A percentile compares a stretch with the other conserved stretches of the same genome.
Evolutionary conservation across 2,113 vertebrate genomes (phyloP).

Genomic region (Syrrhaptes paradoxus): DNA sequence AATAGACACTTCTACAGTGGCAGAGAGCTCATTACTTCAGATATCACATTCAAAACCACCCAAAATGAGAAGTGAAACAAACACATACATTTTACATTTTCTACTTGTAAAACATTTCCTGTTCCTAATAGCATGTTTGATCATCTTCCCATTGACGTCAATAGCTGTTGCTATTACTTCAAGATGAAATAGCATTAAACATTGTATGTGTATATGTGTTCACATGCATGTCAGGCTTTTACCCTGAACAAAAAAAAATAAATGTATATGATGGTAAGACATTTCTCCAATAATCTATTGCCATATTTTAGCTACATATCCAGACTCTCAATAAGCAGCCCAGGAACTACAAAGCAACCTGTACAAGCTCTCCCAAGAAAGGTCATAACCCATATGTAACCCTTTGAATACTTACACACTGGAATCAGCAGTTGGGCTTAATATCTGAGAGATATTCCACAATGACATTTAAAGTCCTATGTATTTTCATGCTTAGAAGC

Average conservation of each 20-base stretch:
- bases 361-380: neutral
- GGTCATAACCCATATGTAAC: neutral
- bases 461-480: neutral
- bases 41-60: neutral
- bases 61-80: neutral
- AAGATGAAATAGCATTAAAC: rapidly evolving
- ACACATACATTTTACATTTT: neutral
- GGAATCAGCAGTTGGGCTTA: neutral
- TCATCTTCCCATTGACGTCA: neutral
- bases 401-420: neutral
- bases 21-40: neutral
- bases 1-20: neutral
- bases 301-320: neutral
- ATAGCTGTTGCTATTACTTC: neutral
- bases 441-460: neutral
- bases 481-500: neutral
- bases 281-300: neutral
- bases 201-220: neutral
- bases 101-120: neutral
- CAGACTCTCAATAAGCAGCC: neutral
- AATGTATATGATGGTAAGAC: rapidly evolving
- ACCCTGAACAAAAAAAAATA: neutral
- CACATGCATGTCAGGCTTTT: neutral
- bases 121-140: neutral
- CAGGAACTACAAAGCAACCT: neutral